Evolutionary conservation across 2,113 vertebrate genomes (phyloP), one percentile per base, ranked within the genome.

Genomic region (Hiodon tergisus): DNA sequence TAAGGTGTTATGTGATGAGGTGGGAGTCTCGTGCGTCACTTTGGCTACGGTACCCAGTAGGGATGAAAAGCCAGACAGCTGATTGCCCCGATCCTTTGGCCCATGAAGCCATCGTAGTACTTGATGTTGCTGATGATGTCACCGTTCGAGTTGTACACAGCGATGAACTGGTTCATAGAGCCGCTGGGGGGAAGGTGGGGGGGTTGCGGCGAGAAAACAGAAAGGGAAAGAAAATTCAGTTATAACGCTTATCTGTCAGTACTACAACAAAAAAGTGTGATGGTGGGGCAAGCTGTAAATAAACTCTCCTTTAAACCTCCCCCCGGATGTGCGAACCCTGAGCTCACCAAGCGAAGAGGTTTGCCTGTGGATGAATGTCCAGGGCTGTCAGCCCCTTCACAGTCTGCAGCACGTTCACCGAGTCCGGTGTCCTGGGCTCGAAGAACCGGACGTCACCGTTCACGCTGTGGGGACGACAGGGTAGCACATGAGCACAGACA

Each of bases 21-120:
- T 31, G 31, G 31, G 31, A 31, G 31, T 31, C 31, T 31, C 31
- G 31, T 31, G 31, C 31, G 31, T 31, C 31, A 31, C 31, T 31
- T 31, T 31, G 2, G 47, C 4, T 50, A 89, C 88, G 81, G 86
- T 91, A 99, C 97, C 97, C 97, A 99, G 89, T 96, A 91, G 0
- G 97, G 97, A 82, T 99, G 97, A 89, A 99, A 99, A 74, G 97
- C 95, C 84, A 99, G 82, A 85, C 96, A 99, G 94, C 96, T 98
- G 92, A 99, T 98, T 85, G 97, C 97, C 2, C 97, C 97, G 0
- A 98, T 97, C 65, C 97, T 89, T 9, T 99, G 97, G 4, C 97
- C 97, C 97, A 99, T 99, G 85, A 99, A 98, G 17, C 97, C 97
- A 2, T 99, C 97, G 0, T 99, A 99, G 91, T 99, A 99, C 61